These are phyloP conservation scores for Tricholauxania praeusta DNA, from an alignment of 2,888 invertebrate species.

Conservation along the genomic window DNA sequence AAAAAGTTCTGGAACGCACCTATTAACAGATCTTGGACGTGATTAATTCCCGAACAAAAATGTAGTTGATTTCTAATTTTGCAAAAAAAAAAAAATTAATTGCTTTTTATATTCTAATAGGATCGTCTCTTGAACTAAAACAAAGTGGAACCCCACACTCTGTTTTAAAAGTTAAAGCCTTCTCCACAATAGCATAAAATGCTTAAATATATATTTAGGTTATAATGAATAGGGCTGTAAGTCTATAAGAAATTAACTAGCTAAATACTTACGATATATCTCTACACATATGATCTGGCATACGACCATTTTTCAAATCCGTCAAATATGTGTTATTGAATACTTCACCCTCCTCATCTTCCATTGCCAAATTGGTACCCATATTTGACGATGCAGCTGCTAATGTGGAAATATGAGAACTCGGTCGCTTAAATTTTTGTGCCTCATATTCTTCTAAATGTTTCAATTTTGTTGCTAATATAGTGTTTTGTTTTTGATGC, in stretches of 20 bases:
- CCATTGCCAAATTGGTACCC: constrained; percentile 74
- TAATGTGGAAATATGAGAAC: constrained; percentile 45
- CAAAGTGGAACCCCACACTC: too few relatives aligned
- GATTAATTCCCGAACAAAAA: too few relatives aligned
- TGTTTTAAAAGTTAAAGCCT: too few relatives aligned
- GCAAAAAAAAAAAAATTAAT: too few relatives aligned
- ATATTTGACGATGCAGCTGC: constrained; percentile 48
- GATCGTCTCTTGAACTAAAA: too few relatives aligned
- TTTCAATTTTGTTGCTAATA: constrained; percentile 61
- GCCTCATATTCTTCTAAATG: constrained; percentile 52
- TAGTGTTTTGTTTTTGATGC: constrained; percentile 62
- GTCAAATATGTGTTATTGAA: constrained; percentile 85
- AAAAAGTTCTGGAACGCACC: too few relatives aligned
- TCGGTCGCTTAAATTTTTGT: constrained; percentile 54
- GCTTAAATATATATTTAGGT: too few relatives aligned
- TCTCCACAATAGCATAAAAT: too few relatives aligned
- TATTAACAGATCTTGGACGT: too few relatives aligned
- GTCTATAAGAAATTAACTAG: background rate
- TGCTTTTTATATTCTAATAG: too few relatives aligned
- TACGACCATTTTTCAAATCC: constrained; percentile 74
- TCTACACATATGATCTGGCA: constrained; percentile 59
- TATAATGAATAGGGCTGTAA: too few relatives aligned
- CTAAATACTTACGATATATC: constrained; percentile 53
- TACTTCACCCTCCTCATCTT: constrained; percentile 87
- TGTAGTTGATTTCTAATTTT: too few relatives aligned